Percentiles rank a stretch among this genome's conserved stretches.
Evolutionary conservation across 2,113 vertebrate species (phyloP).

Genomic region (Pandion haliaetus): DNA sequence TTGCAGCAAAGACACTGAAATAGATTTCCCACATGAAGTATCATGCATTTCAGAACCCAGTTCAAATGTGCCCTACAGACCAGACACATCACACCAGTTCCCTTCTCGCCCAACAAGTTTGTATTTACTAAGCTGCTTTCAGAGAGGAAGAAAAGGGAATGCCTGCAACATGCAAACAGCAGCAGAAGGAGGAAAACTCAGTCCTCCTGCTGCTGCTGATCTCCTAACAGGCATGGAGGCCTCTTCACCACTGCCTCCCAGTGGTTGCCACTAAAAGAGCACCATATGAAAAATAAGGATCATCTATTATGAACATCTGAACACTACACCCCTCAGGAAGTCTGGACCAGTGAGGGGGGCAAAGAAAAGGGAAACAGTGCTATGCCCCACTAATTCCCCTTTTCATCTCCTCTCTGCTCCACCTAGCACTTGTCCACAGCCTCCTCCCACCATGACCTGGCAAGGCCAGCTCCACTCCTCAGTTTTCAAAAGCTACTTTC

Average conservation of each 20-base stretch:
- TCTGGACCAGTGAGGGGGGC: accelerated
- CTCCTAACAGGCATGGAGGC: neutral
- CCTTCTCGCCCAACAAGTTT: neutral
- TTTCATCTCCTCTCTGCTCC: neutral
- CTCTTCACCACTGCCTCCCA: neutral
- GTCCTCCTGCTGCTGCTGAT: neutral
- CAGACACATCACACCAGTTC: accelerated
- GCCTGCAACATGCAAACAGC: neutral
- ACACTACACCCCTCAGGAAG: neutral
- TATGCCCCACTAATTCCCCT: neutral
- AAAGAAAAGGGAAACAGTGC: neutral
- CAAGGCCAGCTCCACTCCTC: neutral
- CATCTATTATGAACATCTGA: accelerated
- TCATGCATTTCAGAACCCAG: neutral
- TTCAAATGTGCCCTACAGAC: accelerated
- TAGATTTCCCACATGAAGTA: neutral
- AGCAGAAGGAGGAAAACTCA: neutral
- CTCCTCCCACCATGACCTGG: neutral
- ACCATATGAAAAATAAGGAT: neutral
- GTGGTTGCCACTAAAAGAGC: neutral
- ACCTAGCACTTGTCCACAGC: accelerated
- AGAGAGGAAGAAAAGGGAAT: neutral
- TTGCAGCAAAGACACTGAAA: neutral
- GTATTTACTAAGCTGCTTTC: neutral
- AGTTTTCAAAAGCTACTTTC: neutral